phyloP scores from a whole-genome alignment of 2,797 vertebrate species.

The Microctenopoma steveboyesi region DNA sequence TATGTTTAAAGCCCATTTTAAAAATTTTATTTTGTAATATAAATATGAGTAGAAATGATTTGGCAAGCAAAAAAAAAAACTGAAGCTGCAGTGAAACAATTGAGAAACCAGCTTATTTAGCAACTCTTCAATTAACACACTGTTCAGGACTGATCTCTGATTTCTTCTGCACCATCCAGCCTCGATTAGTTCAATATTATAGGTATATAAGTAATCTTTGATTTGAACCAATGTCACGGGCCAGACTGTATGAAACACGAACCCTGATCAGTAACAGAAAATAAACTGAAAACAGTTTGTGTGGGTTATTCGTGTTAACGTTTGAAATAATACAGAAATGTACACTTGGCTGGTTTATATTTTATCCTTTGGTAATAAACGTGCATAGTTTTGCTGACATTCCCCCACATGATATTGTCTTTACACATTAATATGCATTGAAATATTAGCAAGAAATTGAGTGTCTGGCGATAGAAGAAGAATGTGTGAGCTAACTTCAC shows the following conservation, averaged over 20 bases:
- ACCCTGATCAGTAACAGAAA: slow-evolving; percentile 40
- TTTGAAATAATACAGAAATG: slow-evolving; percentile 19
- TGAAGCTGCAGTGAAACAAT: slow-evolving; percentile 13
- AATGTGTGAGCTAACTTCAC: slow-evolving; percentile 26
- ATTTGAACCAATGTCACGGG: slow-evolving; percentile 64
- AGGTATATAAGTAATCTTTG: slow-evolving; percentile 32
- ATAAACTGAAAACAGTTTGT: not conserved
- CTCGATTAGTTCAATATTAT: slow-evolving; percentile 52
- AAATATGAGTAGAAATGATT: slow-evolving; percentile 73
- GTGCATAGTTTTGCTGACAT: slow-evolving; percentile 29
- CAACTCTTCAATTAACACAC: slow-evolving; percentile 2
- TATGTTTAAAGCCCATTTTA: slow-evolving; percentile 37
- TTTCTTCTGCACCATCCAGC: slow-evolving; percentile 19
- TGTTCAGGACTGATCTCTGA: not conserved
- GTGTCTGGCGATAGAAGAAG: not conserved
- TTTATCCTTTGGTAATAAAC: slow-evolving; percentile 3
- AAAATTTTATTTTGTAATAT: slow-evolving; percentile 66
- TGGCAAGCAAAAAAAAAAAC: slow-evolving; percentile 63
- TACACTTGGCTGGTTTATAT: not conserved
- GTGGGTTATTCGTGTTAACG: slow-evolving; percentile 8
- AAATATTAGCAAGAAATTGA: not conserved
- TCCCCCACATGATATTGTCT: not conserved
- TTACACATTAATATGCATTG: slow-evolving; percentile 14
- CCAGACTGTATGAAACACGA: slow-evolving; percentile 38
- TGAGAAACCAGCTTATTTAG: slow-evolving; percentile 43